Conservation (phyloP, 2,797 vertebrate species). For the Muscicapa comitata region DNA sequence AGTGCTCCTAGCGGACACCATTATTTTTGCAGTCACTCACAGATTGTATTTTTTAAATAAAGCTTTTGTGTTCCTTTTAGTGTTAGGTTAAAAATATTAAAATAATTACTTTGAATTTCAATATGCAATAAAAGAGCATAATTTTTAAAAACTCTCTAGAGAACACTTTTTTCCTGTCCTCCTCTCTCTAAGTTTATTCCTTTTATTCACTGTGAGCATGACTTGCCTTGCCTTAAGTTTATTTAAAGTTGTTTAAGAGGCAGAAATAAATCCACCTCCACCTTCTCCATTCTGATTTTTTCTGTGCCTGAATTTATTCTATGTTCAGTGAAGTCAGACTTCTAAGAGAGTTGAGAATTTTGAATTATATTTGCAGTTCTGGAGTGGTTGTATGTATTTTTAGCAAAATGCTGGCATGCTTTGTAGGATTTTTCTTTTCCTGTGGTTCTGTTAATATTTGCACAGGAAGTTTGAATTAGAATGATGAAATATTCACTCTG, state of each 20-base stretch:
- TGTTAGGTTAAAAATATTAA: background rate
- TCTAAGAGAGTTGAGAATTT: background rate
- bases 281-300: background rate
- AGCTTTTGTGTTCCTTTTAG: background rate
- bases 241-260: background rate
- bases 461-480: background rate
- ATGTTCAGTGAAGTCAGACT: background rate
- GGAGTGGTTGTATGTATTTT: background rate
- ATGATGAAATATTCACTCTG: constrained; percentile 8
- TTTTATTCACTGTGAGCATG: background rate
- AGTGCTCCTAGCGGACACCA: background rate
- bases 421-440: background rate
- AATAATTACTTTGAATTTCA: background rate
- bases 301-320: background rate
- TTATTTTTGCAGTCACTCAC: background rate
- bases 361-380: background rate
- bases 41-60: background rate
- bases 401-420: background rate
- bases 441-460: background rate
- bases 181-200: background rate
- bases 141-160: rapidly evolving
- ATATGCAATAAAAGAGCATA: background rate
- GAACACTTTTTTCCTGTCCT: background rate
- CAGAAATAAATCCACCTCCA: background rate
- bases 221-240: background rate